Percentiles rank a stretch among this genome's conserved stretches.
Evolutionary conservation across 1,140 invertebrate genomes (phyloP).

Genomic region (Drosophila pseudoananassae): DNA sequence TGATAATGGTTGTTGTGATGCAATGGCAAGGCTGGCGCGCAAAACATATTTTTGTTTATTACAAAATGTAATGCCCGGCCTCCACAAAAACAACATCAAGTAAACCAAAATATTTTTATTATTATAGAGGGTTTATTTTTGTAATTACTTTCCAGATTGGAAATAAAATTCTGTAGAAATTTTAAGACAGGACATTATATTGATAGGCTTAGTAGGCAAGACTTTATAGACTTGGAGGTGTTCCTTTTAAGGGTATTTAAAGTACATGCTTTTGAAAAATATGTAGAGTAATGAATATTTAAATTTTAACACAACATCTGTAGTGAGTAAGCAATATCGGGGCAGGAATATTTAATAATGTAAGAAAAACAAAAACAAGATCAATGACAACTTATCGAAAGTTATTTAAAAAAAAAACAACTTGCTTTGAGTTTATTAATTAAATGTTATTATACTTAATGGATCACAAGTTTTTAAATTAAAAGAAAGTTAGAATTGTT

Average conservation of each 20-base stretch:
- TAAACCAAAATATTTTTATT: background rate
- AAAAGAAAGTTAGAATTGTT: no score
- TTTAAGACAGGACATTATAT: no score
- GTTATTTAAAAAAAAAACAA: background rate
- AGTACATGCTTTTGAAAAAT: no score
- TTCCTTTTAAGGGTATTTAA: background rate
- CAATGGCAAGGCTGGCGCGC: slow-evolving; percentile 50
- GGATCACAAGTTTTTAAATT: no score
- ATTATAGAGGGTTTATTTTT: background rate
- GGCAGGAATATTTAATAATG: background rate
- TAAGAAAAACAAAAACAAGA: slow-evolving; percentile 6
- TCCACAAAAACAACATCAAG: slow-evolving; percentile 17
- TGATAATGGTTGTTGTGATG: slow-evolving; percentile 34
- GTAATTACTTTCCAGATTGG: background rate
- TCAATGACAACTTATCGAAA: background rate
- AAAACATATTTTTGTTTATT: slow-evolving; percentile 64
- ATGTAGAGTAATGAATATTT: no score
- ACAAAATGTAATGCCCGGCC: background rate
- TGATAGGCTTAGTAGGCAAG: no score
- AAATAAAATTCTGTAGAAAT: no score
- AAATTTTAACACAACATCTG: background rate
- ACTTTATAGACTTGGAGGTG: no score
- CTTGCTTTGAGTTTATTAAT: background rate
- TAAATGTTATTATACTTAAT: no score
- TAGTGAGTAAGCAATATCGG: background rate